A percentile compares a stretch with the other conserved stretches of the same genome.
These are phyloP conservation scores for Tricholauxania praeusta DNA, from an alignment of 2,888 invertebrate genomes.

Conservation along the genomic window DNA sequence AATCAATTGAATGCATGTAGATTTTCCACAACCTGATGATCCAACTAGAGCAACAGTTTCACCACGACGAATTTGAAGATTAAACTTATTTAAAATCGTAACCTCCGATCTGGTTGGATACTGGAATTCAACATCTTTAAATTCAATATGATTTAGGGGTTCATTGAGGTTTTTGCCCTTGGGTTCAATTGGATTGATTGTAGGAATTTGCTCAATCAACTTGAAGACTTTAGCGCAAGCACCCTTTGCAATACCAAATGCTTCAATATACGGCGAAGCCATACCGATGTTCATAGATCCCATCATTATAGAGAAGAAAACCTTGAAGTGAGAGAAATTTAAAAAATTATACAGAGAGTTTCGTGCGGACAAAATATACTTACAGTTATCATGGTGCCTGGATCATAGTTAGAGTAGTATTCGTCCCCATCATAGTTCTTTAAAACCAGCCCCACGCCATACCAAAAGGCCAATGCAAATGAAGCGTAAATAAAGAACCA, in stretches of 20 bases:
- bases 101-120: conserved; percentile 85
- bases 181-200: conserved; percentile 78
- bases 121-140: conserved; percentile 80
- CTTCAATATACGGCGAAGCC: conserved; percentile 84
- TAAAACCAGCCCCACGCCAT: conserved; percentile 77
- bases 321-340: conserved; percentile 41
- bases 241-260: conserved; percentile 83
- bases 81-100: conserved; percentile 70
- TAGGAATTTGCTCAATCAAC: conserved; percentile 80
- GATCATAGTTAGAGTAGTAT: conserved; percentile 70
- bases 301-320: conserved; percentile 68
- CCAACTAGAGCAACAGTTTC: conserved; percentile 83
- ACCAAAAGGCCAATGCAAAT: conserved; percentile 87
- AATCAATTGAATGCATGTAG: conserved; percentile 79
- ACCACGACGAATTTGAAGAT: conserved; percentile 76
- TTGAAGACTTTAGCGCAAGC: conserved; percentile 83
- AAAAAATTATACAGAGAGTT: too few relatives aligned
- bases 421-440: conserved; percentile 69
- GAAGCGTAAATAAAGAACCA: conserved; percentile 84
- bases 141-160: conserved; percentile 77
- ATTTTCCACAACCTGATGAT: conserved; percentile 83
- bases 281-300: conserved; percentile 80
- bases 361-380: conserved; percentile 50
- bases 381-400: conserved; percentile 79
- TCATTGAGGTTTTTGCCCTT: conserved; percentile 72